Conservation (phyloP, 2,113 vertebrate genomes). For the Cyanocitta stelleri region DNA sequence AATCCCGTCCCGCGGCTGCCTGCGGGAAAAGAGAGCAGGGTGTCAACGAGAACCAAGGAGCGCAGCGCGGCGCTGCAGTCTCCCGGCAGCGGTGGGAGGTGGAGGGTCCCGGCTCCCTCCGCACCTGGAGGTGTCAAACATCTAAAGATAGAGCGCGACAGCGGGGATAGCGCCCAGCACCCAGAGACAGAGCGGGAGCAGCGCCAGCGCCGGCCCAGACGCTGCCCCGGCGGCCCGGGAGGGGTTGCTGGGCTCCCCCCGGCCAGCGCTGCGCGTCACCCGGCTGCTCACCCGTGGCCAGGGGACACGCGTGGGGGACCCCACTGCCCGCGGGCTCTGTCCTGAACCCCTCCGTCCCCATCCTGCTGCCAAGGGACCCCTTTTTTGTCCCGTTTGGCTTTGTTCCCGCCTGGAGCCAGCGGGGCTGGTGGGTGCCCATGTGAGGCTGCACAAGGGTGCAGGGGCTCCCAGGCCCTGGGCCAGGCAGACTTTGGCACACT, state of each 20-base stretch:
- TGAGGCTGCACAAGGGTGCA: fast-evolving
- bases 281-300: fast-evolving
- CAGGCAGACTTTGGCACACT: background rate
- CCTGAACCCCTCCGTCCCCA: background rate
- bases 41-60: conserved; percentile 54
- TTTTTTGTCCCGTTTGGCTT: fast-evolving
- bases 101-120: background rate
- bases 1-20: fast-evolving
- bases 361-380: background rate
- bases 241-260: background rate
- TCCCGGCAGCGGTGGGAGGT: background rate
- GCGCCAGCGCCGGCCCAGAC: background rate
- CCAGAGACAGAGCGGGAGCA: background rate
- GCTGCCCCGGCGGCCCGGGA: background rate
- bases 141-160: background rate
- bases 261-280: background rate
- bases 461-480: background rate
- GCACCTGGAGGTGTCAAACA: conserved; percentile 48
- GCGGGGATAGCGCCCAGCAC: background rate
- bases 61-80: conserved; percentile 11
- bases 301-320: fast-evolving
- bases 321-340: fast-evolving
- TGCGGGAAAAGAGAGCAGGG: conserved; percentile 40
- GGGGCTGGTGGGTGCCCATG: fast-evolving
- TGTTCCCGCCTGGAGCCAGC: fast-evolving